Conservation (phyloP, 2,888 invertebrate genomes). For the Apamea epomidion region DNA sequence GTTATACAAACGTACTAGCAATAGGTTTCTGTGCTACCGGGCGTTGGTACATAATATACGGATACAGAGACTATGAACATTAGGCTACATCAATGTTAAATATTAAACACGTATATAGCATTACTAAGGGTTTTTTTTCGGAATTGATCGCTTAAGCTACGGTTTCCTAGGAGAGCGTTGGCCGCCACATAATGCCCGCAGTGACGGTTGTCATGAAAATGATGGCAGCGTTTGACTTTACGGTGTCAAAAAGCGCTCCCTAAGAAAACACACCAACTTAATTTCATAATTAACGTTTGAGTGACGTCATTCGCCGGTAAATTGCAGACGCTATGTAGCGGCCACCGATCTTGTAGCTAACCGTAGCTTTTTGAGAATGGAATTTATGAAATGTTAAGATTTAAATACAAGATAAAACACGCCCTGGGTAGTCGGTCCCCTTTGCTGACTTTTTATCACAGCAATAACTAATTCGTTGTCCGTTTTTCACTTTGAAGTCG, state of each 20-base stretch:
- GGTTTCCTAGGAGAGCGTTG: too few species aligned
- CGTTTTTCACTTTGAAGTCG: neutral
- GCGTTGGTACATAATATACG: slow-evolving; percentile 6
- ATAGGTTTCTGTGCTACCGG: neutral
- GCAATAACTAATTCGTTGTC: neutral
- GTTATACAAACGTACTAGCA: slow-evolving; percentile 10
- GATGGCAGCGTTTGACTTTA: too few species aligned
- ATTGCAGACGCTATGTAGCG: too few species aligned
- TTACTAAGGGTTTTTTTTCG: neutral
- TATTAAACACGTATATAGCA: neutral
- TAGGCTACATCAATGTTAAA: slow-evolving; percentile 6
- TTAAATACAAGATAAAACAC: neutral
- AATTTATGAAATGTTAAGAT: neutral
- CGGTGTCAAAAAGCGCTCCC: too few species aligned
- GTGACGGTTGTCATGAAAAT: too few species aligned
- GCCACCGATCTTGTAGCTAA: neutral
- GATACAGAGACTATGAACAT: neutral
- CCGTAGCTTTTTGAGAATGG: neutral
- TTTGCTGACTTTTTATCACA: neutral
- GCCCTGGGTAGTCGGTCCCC: neutral
- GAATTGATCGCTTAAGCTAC: neutral
- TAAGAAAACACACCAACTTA: too few species aligned
- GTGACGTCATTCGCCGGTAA: too few species aligned
- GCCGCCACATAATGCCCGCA: too few species aligned
- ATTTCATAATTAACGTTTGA: too few species aligned